Percentiles rank a stretch among this genome's conserved stretches.
These are phyloP conservation scores for Pseudochirops cupreus DNA, from an alignment of 2,797 vertebrate genomes.

Conservation along the genomic window DNA sequence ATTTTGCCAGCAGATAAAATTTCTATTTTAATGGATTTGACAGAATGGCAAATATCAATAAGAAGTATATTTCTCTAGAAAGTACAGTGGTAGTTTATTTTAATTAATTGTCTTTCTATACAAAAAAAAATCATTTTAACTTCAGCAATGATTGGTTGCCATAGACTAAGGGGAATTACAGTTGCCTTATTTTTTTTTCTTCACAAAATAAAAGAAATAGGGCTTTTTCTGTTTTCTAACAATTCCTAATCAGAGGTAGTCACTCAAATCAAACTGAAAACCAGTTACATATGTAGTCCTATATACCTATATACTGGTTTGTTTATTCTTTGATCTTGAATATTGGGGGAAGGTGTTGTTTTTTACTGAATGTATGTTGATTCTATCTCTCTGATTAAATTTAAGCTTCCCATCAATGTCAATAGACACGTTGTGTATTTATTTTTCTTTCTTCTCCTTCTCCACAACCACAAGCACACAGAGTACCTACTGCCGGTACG, in stretches of 20 bases:
- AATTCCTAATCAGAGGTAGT: not conserved
- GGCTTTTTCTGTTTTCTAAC: not conserved
- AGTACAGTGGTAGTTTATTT: not conserved
- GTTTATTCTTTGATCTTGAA: not conserved
- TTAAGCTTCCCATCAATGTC: not conserved
- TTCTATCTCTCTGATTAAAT: not conserved
- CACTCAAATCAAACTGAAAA: not conserved
- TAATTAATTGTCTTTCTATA: not conserved
- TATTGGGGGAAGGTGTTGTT: not conserved
- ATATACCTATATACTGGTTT: not conserved
- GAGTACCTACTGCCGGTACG: not conserved
- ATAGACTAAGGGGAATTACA: not conserved
- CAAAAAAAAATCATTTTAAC: not conserved
- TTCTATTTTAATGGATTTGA: not conserved
- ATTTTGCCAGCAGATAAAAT: not conserved
- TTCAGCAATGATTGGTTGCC: not conserved
- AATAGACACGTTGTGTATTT: not conserved
- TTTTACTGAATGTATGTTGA: not conserved
- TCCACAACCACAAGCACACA: not conserved
- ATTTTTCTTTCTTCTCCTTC: not conserved
- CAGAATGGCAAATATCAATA: not conserved
- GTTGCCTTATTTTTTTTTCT: not conserved
- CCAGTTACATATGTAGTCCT: not conserved
- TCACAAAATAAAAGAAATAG: not conserved
- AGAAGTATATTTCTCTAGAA: not conserved